Evolutionary conservation across 2,888 invertebrate species (phyloP), one percentile per base, ranked within the genome.

Genomic region (Horisme vitalbata): DNA sequence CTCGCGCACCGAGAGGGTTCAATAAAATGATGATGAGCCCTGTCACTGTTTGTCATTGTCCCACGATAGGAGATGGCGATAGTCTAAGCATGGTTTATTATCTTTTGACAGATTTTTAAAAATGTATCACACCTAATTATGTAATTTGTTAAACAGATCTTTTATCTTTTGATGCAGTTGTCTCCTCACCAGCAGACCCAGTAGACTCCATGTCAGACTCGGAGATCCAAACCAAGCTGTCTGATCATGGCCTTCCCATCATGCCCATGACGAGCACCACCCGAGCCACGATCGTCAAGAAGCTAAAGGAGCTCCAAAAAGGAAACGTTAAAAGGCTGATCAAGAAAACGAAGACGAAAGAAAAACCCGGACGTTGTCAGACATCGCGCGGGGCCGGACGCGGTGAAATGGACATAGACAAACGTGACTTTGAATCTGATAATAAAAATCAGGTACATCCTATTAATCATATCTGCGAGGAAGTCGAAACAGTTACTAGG

Each of bases 191-290:
- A 6, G 14, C 10, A 11, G 92, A 92, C 83, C 86, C 79, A 77
- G 92, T 93, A 52, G 93, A 93, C 75, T 92, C 90, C 79, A 90
- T 94, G 86, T 92, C 92, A 70, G 94, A 94, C 81, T 91, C 92
- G 52, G 94, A 95, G 79, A 84, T 95, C 58, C 92, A 94, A 60
- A 91, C 92, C n/a, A 94, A 94, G 86, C 88, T 95, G 53, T 90
- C 92, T 46, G 94, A 94, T 79, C 93, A 92, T 83, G 94, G 96
- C 12, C 94, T 93, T 73, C 94, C 94, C 39, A 92, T 94, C 49
- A 94, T 95, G 84, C 96, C 96, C 20, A 94, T 97, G 41, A 96
- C 96, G 20, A 93, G 94, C 37, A 95, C 95, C 36, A 96, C 96
- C 3, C 90, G 95, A 53, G 93, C 93, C 68, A 90, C 95, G 45